Percentiles rank a stretch among this genome's conserved stretches.
phyloP scores from a whole-genome alignment of 2,113 vertebrate genomes.

The Myxocyprinus asiaticus region DNA sequence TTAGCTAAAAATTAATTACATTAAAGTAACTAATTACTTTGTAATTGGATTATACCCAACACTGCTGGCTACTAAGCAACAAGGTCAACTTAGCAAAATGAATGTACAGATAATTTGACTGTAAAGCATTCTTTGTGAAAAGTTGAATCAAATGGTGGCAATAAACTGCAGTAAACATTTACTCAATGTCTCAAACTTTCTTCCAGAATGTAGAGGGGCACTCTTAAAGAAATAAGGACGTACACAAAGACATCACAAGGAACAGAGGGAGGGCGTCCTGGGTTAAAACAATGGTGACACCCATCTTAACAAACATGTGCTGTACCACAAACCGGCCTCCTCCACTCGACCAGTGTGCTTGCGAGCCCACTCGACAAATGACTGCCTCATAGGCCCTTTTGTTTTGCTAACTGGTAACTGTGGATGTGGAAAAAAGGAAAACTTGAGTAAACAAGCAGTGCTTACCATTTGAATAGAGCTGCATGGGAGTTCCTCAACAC shows the following conservation, averaged over 20 bases:
- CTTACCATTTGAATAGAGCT: constrained; percentile 75
- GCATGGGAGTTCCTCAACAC: constrained; percentile 68
- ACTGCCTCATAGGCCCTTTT: constrained; percentile 72
- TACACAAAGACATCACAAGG: constrained; percentile 52
- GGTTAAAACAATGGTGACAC: constrained; percentile 77
- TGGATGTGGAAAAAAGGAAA: constrained; percentile 64
- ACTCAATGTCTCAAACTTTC: constrained; percentile 35
- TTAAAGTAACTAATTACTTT: too few species aligned
- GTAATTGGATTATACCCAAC: too few species aligned
- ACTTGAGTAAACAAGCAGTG: constrained; percentile 78
- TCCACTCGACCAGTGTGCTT: constrained; percentile 66
- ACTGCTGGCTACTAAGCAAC: not conserved
- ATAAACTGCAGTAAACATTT: constrained; percentile 42
- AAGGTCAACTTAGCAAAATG: constrained; percentile 2
- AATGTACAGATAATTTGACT: not conserved
- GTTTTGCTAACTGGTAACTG: constrained; percentile 71
- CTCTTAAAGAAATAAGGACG: constrained; percentile 32
- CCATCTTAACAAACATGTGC: constrained; percentile 73
- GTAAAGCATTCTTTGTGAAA: not conserved
- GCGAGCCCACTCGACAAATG: constrained; percentile 72
- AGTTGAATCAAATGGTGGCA: not conserved
- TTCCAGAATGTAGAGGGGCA: constrained; percentile 15
- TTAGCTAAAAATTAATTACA: too few species aligned
- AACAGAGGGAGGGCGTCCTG: constrained; percentile 54
- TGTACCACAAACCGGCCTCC: constrained; percentile 71